Conservation (phyloP, 2,113 vertebrate genomes). For the Neodon shergylaensis region DNA sequence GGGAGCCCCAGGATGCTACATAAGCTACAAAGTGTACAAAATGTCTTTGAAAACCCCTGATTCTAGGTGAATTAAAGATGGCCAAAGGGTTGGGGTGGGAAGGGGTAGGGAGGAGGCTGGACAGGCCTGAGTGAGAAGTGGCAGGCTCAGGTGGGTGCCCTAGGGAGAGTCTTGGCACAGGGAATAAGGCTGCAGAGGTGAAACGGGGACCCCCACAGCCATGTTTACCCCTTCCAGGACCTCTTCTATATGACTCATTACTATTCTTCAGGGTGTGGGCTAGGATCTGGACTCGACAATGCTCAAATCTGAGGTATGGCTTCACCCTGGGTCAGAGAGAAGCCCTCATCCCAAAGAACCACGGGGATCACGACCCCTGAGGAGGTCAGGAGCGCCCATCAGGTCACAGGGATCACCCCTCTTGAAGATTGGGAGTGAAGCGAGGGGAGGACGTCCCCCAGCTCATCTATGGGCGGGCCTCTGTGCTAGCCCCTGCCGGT, state of each 20-base stretch:
- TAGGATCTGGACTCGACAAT: not conserved
- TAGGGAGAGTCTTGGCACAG: accelerated
- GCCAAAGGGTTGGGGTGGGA: no score
- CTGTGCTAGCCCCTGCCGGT: not conserved
- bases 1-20: not conserved
- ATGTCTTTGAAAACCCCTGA: not conserved
- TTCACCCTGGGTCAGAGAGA: not conserved
- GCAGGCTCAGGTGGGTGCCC: not conserved
- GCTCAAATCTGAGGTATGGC: not conserved
- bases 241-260: not conserved
- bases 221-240: not conserved
- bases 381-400: not conserved
- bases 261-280: not conserved
- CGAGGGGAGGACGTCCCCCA: not conserved
- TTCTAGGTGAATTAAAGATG: not conserved
- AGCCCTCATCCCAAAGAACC: not conserved
- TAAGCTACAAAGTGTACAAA: not conserved
- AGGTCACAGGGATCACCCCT: not conserved
- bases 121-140: no score
- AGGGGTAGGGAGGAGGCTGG: not conserved
- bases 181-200: accelerated
- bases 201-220: not conserved
- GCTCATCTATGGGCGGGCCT: not conserved
- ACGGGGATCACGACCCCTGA: accelerated
- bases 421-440: not conserved